These are phyloP conservation scores for Paedocypris sp. DNA, from an alignment of 2,113 vertebrate genomes.

Conservation along the genomic window DNA sequence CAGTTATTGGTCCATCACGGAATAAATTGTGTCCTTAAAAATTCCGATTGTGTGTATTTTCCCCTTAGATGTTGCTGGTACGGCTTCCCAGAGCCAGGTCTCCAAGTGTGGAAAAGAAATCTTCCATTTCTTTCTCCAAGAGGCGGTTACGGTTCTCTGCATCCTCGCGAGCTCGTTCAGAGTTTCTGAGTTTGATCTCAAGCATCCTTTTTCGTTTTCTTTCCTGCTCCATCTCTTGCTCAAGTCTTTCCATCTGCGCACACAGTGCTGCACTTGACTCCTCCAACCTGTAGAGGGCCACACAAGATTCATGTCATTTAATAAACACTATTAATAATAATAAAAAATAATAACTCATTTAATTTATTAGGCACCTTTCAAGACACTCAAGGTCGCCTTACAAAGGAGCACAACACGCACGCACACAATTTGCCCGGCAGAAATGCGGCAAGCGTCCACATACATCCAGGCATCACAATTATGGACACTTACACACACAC, in stretches of 20 bases:
- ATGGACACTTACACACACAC: too few species aligned
- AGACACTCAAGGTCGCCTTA: too few species aligned
- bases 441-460: too few species aligned
- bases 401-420: too few species aligned
- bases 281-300: constrained; percentile 65
- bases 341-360: too few species aligned
- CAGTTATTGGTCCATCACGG: too few species aligned
- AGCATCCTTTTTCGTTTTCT: constrained; percentile 75
- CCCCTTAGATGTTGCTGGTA: constrained; percentile 51
- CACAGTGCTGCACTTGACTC: constrained; percentile 69
- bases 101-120: constrained; percentile 84
- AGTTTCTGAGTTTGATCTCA: constrained; percentile 88
- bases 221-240: constrained; percentile 84
- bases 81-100: constrained; percentile 65
- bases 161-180: constrained; percentile 77
- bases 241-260: constrained; percentile 65
- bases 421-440: too few species aligned
- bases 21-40: too few species aligned
- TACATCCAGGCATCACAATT: too few species aligned
- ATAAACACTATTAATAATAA: not conserved
- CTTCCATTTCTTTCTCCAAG: constrained; percentile 91
- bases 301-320: not conserved
- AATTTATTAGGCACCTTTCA: too few species aligned
- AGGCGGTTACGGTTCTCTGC: constrained; percentile 82
- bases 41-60: not conserved